Conservation (phyloP, 2,888 invertebrate species). For the Thalpophila matura region DNA sequence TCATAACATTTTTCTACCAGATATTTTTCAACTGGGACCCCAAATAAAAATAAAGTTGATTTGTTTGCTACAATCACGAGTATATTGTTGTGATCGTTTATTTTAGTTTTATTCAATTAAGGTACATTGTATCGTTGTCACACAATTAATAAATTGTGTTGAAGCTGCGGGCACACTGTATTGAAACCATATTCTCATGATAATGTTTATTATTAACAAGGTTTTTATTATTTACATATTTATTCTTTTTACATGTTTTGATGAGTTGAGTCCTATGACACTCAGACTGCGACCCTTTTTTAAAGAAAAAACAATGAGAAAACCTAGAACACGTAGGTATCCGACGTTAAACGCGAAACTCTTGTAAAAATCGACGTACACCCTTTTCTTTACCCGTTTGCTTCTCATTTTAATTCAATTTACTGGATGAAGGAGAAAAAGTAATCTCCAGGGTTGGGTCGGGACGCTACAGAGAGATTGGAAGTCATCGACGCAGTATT, state of each 20-base stretch:
- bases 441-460: conserved; percentile 89
- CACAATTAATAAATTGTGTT: conserved; percentile 1
- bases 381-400: conserved; percentile 88
- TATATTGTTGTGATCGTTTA: neutral
- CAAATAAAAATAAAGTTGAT: too few relatives aligned
- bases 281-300: neutral
- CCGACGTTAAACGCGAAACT: conserved; percentile 79
- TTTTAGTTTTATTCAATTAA: neutral
- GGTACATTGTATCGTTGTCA: neutral
- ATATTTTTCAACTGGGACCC: too few relatives aligned
- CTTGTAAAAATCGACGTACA: conserved; percentile 83
- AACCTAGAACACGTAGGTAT: conserved; percentile 68
- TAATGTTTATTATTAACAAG: neutral
- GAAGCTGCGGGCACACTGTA: neutral
- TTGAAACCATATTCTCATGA: neutral
- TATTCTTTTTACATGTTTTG: neutral
- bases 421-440: conserved; percentile 89
- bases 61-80: too few relatives aligned
- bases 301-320: conserved; percentile 66
- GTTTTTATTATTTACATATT: neutral
- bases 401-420: conserved; percentile 90
- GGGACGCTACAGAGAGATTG: conserved; percentile 88
- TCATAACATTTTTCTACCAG: too few relatives aligned
- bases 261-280: neutral
- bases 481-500: conserved; percentile 89